A percentile compares a stretch with the other conserved stretches of the same genome.
Conservation (phyloP, 2,113 vertebrate species). For the Elachura formosa region DNA sequence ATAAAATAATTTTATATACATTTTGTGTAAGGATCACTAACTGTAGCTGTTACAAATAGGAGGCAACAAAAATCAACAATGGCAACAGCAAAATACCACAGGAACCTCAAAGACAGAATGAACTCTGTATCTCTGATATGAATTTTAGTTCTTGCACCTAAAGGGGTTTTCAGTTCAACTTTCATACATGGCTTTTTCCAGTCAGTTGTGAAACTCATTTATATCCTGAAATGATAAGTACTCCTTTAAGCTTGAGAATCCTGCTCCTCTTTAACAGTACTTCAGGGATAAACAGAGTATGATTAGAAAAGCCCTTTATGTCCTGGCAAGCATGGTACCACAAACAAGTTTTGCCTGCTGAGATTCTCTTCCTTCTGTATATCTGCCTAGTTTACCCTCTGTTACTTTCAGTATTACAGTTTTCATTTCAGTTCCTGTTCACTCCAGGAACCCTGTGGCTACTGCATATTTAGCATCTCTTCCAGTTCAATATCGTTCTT, state of each 20-base stretch:
- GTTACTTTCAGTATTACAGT: neutral
- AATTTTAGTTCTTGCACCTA: neutral
- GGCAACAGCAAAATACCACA: neutral
- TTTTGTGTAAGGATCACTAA: neutral
- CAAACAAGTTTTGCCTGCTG: constrained; percentile 47
- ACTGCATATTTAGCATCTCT: constrained; percentile 60
- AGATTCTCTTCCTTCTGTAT: constrained; percentile 23
- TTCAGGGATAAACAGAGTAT: constrained; percentile 6
- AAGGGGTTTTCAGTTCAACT: neutral
- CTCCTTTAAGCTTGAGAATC: neutral
- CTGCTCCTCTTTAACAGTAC: neutral
- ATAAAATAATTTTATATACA: neutral
- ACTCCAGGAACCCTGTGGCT: constrained; percentile 59
- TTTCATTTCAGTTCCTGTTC: constrained; percentile 45
- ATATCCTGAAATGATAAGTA: neutral
- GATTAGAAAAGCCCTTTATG: constrained; percentile 19
- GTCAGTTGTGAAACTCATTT: neutral
- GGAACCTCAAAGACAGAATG: neutral
- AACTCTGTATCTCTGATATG: neutral
- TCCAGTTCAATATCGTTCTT: constrained; percentile 57
- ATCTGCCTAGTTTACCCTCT: constrained; percentile 42
- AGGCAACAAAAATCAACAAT: neutral
- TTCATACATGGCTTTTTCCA: neutral
- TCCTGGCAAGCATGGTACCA: constrained; percentile 1
- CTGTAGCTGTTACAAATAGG: neutral